Evolutionary conservation across 2,888 invertebrate genomes (phyloP).

Genomic region (Pristionchus mayeri): DNA sequence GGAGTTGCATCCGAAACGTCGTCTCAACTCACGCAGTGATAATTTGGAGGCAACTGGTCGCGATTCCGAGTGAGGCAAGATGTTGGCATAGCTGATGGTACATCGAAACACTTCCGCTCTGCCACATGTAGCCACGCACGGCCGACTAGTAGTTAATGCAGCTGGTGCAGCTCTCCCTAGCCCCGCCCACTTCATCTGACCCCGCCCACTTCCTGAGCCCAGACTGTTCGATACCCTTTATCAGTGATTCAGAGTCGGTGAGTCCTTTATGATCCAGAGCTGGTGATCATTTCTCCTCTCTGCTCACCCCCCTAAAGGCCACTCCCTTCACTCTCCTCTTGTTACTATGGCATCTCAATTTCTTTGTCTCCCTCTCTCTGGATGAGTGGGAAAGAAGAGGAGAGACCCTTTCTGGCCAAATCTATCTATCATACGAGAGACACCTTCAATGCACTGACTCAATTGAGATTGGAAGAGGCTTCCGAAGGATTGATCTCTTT

Average conservation of each 20-base stretch:
- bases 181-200: neutral
- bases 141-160: neutral
- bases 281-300: neutral
- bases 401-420: neutral
- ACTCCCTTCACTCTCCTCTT: neutral
- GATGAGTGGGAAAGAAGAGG: neutral
- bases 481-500: neutral
- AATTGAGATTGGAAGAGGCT: neutral
- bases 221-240: constrained; percentile 24
- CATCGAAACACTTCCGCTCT: constrained; percentile 75
- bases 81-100: constrained; percentile 78
- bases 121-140: constrained; percentile 77
- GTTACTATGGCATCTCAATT: constrained; percentile 39
- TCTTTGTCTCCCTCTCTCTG: constrained; percentile 13
- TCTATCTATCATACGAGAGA: constrained; percentile 17
- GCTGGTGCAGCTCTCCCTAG: constrained; percentile 23
- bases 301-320: neutral
- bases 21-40: neutral
- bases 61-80: constrained; percentile 76
- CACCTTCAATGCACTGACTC: neutral
- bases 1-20: neutral
- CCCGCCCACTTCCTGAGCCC: constrained; percentile 16
- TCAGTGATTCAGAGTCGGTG: constrained; percentile 24
- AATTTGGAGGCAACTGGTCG: neutral
- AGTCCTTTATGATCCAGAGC: neutral